Evolutionary conservation across 2,113 vertebrate species (phyloP), one percentile per base, ranked within the genome.

Genomic region (Corythornis vintsioides): DNA sequence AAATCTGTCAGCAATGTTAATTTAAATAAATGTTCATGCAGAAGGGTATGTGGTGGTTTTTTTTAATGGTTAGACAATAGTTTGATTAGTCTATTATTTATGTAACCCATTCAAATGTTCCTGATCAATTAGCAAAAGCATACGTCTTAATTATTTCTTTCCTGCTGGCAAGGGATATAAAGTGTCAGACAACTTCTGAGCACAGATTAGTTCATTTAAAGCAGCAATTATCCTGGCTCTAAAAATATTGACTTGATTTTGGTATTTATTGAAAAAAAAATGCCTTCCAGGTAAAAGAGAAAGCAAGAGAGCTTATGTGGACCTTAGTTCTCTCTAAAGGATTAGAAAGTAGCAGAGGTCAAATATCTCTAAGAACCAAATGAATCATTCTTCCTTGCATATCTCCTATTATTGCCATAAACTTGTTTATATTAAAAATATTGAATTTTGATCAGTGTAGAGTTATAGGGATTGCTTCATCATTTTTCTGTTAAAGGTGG

Each of bases 21-120:
- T 97, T 92, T 88, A 95, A 94, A 95, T 83, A 83, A 96, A 96
- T 90, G 80, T 50, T 89, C 52, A 90, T 26, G 53, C 67, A 94
- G 85, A 50, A 93, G 42, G 61, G 43, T 67, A 75, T 85, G 64
- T 81, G 33, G 64, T 81, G 33, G 33, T 52, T 83, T 78, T 89
- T 77, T 90, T 75, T 52, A 63, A 74, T 24, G 2, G 0, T 85
- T 85, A 89, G 80, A 96, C 86, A 93, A 90, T 91, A 80, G 79
- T 87, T 90, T 95, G 93, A 96, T 93, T 95, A 89, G 83, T 89
- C 89, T 89, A 78, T 96, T 95, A 95, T 95, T 96, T 96, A 93
- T 93, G 88, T 92, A 94, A 94, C 77, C 85, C 77, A 94, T 81
- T 95, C 89, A 92, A 90, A 96, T 83, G 26, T 76, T 96, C 83